A percentile compares a stretch with the other conserved stretches of the same genome.
Conservation (phyloP, 2,113 vertebrate species). For the Nestor notabilis region DNA sequence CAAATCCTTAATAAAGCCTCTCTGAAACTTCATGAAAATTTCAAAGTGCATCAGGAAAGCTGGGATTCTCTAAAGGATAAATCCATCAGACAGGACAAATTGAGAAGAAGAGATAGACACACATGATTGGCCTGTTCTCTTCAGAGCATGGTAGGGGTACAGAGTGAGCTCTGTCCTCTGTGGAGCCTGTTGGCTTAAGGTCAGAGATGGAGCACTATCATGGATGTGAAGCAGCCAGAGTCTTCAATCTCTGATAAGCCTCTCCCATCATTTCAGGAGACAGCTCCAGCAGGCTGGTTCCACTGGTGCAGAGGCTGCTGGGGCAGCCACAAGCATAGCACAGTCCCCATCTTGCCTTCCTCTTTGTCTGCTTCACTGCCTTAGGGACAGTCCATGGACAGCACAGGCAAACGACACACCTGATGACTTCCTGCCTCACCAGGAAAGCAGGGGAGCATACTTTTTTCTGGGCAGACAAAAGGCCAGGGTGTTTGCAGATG, state of each 20-base stretch:
- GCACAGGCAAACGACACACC: not conserved
- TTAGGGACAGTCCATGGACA: not conserved
- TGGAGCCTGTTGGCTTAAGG: not conserved
- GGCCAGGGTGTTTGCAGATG: not conserved
- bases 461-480: not conserved
- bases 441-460: not conserved
- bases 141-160: not conserved
- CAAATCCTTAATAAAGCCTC: constrained; percentile 41
- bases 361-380: not conserved
- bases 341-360: not conserved
- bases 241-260: not conserved
- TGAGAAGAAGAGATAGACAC: not conserved
- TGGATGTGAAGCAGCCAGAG: not conserved
- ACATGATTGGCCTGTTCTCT: not conserved
- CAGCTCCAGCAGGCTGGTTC: not conserved
- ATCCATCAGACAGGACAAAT: constrained; percentile 12
- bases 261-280: not conserved
- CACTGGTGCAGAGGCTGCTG: not conserved
- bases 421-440: not conserved
- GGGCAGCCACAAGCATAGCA: not conserved
- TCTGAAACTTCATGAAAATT: constrained; percentile 49
- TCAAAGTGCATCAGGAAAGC: constrained; percentile 1
- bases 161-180: not conserved
- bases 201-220: not conserved
- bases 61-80: constrained; percentile 20